Conservation (phyloP, 1,140 invertebrate genomes). For the Pectinophora gossypiella region DNA sequence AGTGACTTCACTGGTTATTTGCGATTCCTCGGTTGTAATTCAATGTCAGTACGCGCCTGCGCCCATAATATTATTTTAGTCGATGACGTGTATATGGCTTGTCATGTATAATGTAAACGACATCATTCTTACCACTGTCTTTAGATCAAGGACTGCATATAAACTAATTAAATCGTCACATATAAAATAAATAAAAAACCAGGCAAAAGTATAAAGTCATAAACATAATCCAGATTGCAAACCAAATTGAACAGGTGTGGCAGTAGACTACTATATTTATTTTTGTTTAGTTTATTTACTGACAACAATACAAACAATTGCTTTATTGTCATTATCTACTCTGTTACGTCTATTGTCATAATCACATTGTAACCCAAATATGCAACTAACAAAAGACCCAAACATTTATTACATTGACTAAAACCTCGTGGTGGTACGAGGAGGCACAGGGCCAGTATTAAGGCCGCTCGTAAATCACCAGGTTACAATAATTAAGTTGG, state of each 20-base stretch:
- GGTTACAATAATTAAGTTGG: constrained; percentile 12
- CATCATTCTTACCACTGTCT: background rate
- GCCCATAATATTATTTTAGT: constrained; percentile 38
- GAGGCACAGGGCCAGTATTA: background rate
- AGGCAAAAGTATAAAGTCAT: too few relatives aligned
- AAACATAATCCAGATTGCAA: too few relatives aligned
- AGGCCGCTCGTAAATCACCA: background rate
- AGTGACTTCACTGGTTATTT: background rate
- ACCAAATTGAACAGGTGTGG: too few relatives aligned
- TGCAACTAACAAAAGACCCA: background rate
- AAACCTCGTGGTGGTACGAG: background rate
- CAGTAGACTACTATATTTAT: too few relatives aligned
- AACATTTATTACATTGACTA: background rate
- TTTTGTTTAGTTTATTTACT: too few relatives aligned
- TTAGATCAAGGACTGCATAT: background rate
- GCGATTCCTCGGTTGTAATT: background rate
- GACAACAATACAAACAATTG: too few relatives aligned
- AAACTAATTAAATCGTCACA: too few relatives aligned
- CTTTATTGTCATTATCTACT: background rate
- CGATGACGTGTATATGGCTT: constrained; percentile 35
- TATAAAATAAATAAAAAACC: too few relatives aligned
- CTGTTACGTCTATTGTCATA: background rate
- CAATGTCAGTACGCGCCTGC: background rate
- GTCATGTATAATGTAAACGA: background rate
- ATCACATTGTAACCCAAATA: background rate